Evolutionary conservation across 2,113 vertebrate genomes (phyloP).

Genomic region (Paramormyrops kingsleyae): DNA sequence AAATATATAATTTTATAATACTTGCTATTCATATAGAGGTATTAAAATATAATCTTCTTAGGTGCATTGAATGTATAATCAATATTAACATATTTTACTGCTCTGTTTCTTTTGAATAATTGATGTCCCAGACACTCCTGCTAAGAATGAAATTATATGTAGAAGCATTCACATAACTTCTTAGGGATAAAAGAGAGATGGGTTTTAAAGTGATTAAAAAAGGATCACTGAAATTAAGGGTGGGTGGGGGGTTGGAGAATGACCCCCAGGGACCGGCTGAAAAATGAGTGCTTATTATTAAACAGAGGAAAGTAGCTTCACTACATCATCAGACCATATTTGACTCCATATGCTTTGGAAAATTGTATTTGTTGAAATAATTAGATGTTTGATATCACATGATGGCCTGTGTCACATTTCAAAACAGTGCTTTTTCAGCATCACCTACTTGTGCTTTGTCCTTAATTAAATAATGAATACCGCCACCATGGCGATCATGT

Average conservation of each 20-base stretch:
- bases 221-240: conserved; percentile 35
- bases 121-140: conserved; percentile 36
- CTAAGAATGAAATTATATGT: conserved; percentile 39
- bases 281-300: conserved; percentile 27
- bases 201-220: conserved; percentile 31
- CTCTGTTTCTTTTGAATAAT: conserved; percentile 41
- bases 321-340: conserved; percentile 19
- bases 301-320: conserved; percentile 16
- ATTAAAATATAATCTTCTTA: conserved; percentile 37
- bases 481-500: background rate
- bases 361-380: conserved; percentile 22
- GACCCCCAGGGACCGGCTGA: conserved; percentile 31
- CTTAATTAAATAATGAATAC: conserved; percentile 20
- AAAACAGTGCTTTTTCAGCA: background rate
- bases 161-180: conserved; percentile 36
- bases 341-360: conserved; percentile 16
- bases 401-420: background rate
- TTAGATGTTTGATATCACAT: conserved; percentile 8
- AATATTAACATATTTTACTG: conserved; percentile 43
- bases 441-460: conserved; percentile 13
- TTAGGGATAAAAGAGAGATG: conserved; percentile 38
- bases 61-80: conserved; percentile 36
- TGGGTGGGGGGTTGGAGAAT: conserved; percentile 7
- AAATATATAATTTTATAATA: conserved; percentile 18
- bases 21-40: conserved; percentile 17